phyloP scores from a whole-genome alignment of 2,113 vertebrate species.

The Accipiter cooperii region DNA sequence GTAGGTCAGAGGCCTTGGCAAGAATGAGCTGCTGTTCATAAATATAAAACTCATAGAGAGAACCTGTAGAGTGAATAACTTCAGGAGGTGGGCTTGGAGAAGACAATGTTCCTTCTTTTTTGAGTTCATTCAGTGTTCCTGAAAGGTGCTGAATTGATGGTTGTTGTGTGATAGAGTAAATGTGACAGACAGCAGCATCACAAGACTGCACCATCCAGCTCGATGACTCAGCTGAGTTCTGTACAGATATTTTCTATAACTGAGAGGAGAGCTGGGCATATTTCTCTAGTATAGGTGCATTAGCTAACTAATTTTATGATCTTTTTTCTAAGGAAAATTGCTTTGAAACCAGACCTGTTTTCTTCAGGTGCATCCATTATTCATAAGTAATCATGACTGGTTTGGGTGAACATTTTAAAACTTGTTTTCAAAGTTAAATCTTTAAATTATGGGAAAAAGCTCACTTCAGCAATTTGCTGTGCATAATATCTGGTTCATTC shows the following conservation, averaged over 20 bases:
- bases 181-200: background rate
- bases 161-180: background rate
- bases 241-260: background rate
- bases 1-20: background rate
- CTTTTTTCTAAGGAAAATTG: background rate
- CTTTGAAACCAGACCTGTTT: background rate
- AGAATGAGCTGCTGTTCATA: background rate
- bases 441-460: background rate
- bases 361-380: background rate
- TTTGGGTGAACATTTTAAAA: slow-evolving; percentile 28
- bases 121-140: background rate
- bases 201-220: background rate
- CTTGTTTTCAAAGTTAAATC: slow-evolving; percentile 21
- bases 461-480: background rate
- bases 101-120: background rate
- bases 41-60: background rate
- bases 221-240: rapidly evolving
- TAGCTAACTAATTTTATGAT: background rate
- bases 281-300: background rate
- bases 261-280: background rate
- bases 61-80: background rate
- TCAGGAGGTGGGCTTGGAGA: background rate
- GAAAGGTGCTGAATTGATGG: background rate
- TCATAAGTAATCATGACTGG: background rate
- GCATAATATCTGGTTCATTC: slow-evolving; percentile 9